These are phyloP conservation scores for Papilio machaon DNA, from an alignment of 1,140 invertebrate species.

Conservation along the genomic window DNA sequence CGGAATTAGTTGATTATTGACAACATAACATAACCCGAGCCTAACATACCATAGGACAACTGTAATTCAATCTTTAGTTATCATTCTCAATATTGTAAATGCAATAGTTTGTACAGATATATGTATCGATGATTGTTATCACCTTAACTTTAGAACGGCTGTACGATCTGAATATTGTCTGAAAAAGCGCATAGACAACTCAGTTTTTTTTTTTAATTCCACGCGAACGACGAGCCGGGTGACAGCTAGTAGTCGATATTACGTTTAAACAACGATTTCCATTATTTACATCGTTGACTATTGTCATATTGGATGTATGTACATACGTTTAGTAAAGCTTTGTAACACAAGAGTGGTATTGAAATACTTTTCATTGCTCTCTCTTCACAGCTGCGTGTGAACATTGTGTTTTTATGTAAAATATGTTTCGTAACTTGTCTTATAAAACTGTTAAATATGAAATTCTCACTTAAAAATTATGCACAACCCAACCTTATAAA, in stretches of 20 bases:
- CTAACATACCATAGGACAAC: background rate
- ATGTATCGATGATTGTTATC: too few species aligned
- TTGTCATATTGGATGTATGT: background rate
- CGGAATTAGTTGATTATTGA: background rate
- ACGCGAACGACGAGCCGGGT: background rate
- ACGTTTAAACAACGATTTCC: background rate
- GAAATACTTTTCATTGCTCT: background rate
- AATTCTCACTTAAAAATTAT: background rate
- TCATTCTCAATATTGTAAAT: background rate
- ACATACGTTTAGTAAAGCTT: background rate
- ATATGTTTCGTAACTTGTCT: background rate
- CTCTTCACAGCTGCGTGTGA: conserved; percentile 10
- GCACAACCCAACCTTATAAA: background rate
- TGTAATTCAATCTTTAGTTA: background rate
- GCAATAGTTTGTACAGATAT: too few species aligned
- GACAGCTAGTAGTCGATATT: background rate
- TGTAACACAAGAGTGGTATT: background rate
- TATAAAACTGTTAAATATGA: background rate
- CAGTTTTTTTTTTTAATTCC: background rate
- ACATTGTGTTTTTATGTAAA: background rate
- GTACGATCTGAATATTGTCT: too few species aligned
- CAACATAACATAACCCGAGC: background rate
- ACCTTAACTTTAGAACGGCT: too few species aligned
- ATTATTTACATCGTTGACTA: background rate
- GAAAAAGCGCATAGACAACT: too few species aligned